Evolutionary conservation across 2,888 invertebrate genomes (phyloP), one percentile per base, ranked within the genome.

Genomic region (Tridacna gigas): DNA sequence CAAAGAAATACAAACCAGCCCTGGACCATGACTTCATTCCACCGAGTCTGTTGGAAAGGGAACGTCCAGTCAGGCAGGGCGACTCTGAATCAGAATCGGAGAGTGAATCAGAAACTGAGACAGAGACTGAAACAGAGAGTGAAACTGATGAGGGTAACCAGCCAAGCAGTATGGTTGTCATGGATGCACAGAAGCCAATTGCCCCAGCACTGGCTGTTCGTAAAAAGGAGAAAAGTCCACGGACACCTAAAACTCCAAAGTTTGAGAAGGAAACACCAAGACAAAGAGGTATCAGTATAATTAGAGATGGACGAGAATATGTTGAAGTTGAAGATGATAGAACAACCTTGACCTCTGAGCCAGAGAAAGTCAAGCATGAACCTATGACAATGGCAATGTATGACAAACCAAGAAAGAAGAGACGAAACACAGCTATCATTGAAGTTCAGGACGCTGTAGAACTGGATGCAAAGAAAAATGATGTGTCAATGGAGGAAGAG

Each of bases 381-480:
- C 15, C 67, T 20, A 56, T 67, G 47, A 71, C 78, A 13, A 74
- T 45, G 26, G 76, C 47, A 15, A 51, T 45, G 22, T 85, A 74
- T 77, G 85, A 85, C 13, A 82, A 75, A 65, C 81, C 83, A 15
- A 73, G 82, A 37, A 87, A 75, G 84, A 79, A 74, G 75, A 82
- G 82, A 66, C 86, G 77, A n/a, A 85, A 77, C 60, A 84, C 86
- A 65, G 93, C 92, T 11, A 87, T 93, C 37, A 90, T 93, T 63
- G 91, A 93, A 67, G 92, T 93, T 26, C 91, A 92, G 79, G 91
- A 92, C 73, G 87, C 90, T 0, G 90, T 90, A 45, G 90, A 91
- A 18, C 82, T 91, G 25, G 90, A 91, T 69, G 88, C 86, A n/a
- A 84, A 86, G 28, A 86, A 82, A 18, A 88, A 88, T 67, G 80